phyloP scores from a whole-genome alignment of 2,797 vertebrate genomes.

The Caiman crocodilus region DNA sequence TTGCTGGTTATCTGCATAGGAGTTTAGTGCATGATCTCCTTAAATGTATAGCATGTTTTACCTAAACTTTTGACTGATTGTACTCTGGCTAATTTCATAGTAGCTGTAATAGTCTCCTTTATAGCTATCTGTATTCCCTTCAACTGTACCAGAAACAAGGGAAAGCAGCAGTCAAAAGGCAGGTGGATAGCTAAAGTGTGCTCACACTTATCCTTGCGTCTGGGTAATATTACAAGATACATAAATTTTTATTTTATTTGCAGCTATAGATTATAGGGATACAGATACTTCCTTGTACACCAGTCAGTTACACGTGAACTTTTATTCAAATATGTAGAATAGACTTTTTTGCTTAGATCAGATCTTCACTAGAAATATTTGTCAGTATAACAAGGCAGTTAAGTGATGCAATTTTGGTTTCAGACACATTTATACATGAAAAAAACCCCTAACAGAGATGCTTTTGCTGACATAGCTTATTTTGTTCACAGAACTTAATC shows the following conservation, averaged over 20 bases:
- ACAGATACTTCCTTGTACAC: background rate
- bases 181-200: rapidly evolving
- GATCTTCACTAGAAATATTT: background rate
- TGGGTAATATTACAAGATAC: rapidly evolving
- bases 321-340: background rate
- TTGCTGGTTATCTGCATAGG: too few species aligned
- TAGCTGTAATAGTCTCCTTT: too few species aligned
- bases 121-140: too few species aligned
- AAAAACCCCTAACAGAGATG: background rate
- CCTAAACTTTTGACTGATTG: too few species aligned
- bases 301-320: background rate
- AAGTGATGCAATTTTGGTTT: too few species aligned
- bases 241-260: background rate
- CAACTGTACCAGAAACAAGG: too few species aligned
- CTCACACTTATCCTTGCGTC: background rate
- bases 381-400: too few species aligned
- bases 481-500: background rate
- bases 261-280: background rate
- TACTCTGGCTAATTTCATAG: too few species aligned
- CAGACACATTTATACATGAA: too few species aligned
- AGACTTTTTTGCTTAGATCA: background rate
- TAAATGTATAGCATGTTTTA: too few species aligned
- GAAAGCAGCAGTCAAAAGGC: too few species aligned
- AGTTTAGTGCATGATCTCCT: too few species aligned
- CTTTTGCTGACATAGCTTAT: background rate